phyloP scores from a whole-genome alignment of 2,888 invertebrate genomes.

The Ophion ventricosus region DNA sequence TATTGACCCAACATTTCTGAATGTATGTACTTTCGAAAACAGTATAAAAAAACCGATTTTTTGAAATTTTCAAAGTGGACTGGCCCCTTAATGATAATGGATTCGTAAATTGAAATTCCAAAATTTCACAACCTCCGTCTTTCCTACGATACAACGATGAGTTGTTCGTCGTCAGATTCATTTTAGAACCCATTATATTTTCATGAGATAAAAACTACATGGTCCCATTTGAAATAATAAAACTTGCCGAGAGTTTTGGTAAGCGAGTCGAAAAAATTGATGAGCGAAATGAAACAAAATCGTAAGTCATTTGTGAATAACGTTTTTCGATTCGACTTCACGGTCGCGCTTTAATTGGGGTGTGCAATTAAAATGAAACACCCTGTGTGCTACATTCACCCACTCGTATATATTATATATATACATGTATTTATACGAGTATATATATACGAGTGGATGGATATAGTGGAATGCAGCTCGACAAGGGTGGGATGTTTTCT shows the following conservation, averaged over 20 bases:
- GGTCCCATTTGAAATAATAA: no score
- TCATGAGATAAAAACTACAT: no score
- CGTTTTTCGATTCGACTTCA: not conserved
- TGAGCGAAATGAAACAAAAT: not conserved
- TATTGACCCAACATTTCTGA: no score
- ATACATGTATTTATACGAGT: no score
- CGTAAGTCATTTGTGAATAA: not conserved
- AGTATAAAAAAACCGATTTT: no score
- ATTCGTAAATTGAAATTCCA: no score
- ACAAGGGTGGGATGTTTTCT: slow-evolving; percentile 12
- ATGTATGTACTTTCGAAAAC: no score
- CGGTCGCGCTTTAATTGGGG: not conserved
- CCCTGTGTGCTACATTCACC: not conserved
- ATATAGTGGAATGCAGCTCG: slow-evolving; percentile 35
- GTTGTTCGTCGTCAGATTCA: not conserved
- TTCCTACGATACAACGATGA: not conserved
- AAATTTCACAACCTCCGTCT: no score
- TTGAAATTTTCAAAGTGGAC: no score
- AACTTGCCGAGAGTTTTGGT: not conserved
- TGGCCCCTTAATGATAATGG: no score
- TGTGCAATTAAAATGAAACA: not conserved
- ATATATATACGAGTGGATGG: not conserved
- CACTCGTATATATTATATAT: not conserved
- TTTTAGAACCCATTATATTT: no score
- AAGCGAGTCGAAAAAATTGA: no score